Base-by-base conservation (phyloP, 2,797 vertebrate species). In the Megalops cyprinoides region DNA sequence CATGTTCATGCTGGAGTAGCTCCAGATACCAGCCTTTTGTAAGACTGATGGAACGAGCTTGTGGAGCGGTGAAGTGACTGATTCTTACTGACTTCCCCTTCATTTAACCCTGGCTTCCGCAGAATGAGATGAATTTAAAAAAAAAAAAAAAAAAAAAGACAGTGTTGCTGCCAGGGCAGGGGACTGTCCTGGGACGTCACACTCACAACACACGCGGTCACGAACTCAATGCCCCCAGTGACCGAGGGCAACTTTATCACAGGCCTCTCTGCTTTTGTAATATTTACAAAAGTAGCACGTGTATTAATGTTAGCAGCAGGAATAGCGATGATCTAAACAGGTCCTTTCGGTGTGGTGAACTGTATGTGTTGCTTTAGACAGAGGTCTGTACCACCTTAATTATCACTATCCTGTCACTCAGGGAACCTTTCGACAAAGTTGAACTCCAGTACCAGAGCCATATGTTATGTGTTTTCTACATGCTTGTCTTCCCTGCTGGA, bases 61-160 rank as follows among this genome's bases (percentile, higher is more conserved):
- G 9, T n/a, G 25, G 58, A 31, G 28, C 9, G 14, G 28, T 9
- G 8, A 77, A 44, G 23, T 69, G 82, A 81, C 74, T 55, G 79
- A 79, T 51, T 79, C 74, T 82, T 62, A 15, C 78, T 78, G 82
- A 80, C 76, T 85, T 85, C 80, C 82, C 80, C 79, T 81, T 82
- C 80, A 76, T 80, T 85, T 84, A 73, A 79, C n/a, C n/a, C n/a
- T 80, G 69, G 73, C 69, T 28, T 49, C 82, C 74, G 60, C 60
- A 1, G 53, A n/a, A 56, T n/a, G 53, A 56, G 10, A 3, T n/a
- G n/a, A 60, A 60, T 60, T 60, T n/a, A n/a, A 31, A 25, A n/a
- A n/a, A n/a, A n/a, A n/a, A n/a, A n/a, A n/a, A n/a, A n/a, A n/a
- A n/a, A n/a, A n/a, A n/a, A 37, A 15, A 12, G 55, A 58, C 60